phyloP scores from a whole-genome alignment of 2,797 vertebrate genomes.

The Oreochromis mossambicus region DNA sequence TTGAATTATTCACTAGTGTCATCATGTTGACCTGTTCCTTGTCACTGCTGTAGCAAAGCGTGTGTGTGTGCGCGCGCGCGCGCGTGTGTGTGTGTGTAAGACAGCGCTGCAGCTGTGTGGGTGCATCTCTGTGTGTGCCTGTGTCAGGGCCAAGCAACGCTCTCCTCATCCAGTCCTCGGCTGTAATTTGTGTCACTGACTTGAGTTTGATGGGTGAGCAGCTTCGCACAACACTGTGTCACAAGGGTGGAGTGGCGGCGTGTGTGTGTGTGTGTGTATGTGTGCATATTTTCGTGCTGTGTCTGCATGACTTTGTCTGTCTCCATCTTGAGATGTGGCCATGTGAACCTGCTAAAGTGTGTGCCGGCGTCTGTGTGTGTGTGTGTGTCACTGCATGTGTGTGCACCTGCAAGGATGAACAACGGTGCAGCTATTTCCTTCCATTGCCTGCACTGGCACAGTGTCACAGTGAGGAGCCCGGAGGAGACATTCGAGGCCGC shows the following conservation, averaged over 20 bases:
- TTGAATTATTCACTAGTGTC: constrained; percentile 83
- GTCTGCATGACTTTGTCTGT: constrained; percentile 61
- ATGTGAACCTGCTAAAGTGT: constrained; percentile 37
- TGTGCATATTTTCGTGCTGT: constrained; percentile 9
- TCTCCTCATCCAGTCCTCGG: constrained; percentile 74
- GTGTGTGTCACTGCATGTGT: constrained; percentile 21
- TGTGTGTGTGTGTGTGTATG: constrained; percentile 21
- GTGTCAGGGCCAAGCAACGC: constrained; percentile 65
- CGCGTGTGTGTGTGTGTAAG: not conserved
- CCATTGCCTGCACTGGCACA: constrained; percentile 54
- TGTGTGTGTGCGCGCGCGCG: not conserved
- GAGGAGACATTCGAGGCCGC: constrained; percentile 78
- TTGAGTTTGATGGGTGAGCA: constrained; percentile 82
- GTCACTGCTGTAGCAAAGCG: constrained; percentile 64
- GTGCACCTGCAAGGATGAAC: constrained; percentile 41
- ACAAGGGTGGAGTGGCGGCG: constrained; percentile 58
- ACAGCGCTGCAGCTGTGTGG: constrained; percentile 24
- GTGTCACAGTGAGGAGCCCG: constrained; percentile 81
- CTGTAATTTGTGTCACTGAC: constrained; percentile 84
- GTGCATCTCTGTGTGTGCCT: constrained; percentile 45
- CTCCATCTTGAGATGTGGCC: constrained; percentile 58
- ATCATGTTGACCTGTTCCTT: constrained; percentile 81
- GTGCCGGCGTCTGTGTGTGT: constrained; percentile 2
- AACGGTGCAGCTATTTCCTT: constrained; percentile 49
- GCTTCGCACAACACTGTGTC: constrained; percentile 73